A percentile compares a stretch with the other conserved stretches of the same genome.
Evolutionary conservation across 2,888 invertebrate species (phyloP).

Genomic region (Byasa hedistus): DNA sequence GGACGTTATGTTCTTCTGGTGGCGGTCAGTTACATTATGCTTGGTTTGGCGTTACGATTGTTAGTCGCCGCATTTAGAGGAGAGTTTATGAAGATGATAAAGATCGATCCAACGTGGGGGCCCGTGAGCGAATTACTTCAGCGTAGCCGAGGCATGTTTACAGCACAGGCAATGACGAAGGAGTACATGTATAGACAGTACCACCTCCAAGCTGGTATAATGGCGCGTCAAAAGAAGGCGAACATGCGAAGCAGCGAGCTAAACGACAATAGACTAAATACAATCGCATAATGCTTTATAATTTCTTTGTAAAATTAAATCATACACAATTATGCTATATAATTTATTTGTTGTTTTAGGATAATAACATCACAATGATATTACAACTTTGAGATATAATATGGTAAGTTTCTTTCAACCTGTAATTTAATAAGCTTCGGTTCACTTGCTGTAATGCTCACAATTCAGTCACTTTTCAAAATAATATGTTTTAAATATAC

Average conservation of each 20-base stretch:
- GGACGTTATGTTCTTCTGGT: constrained; percentile 38
- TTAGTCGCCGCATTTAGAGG: constrained; percentile 43
- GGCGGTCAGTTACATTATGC: constrained; percentile 24
- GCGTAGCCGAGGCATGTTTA: constrained; percentile 71
- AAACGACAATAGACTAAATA: too few relatives aligned
- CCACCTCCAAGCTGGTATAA: constrained; percentile 66
- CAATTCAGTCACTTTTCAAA: too few relatives aligned
- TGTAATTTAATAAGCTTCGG: too few relatives aligned
- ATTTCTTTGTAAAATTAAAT: too few relatives aligned
- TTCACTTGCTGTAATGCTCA: too few relatives aligned
- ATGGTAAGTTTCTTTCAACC: too few relatives aligned
- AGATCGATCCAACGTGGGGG: constrained; percentile 59
- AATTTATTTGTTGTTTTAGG: too few relatives aligned
- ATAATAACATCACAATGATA: too few relatives aligned
- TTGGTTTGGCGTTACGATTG: constrained; percentile 39
- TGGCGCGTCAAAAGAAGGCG: constrained; percentile 52
- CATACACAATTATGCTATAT: too few relatives aligned
- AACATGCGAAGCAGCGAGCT: constrained; percentile 36
- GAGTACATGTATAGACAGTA: constrained; percentile 75
- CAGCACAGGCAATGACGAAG: constrained; percentile 74
- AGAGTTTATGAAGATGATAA: constrained; percentile 38
- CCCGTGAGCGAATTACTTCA: constrained; percentile 57
- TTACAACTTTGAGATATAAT: too few relatives aligned
- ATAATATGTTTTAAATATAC: too few relatives aligned
- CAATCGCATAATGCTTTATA: too few relatives aligned